Conservation (phyloP, 2,113 vertebrate species). For the Bagarius yarrelli region DNA sequence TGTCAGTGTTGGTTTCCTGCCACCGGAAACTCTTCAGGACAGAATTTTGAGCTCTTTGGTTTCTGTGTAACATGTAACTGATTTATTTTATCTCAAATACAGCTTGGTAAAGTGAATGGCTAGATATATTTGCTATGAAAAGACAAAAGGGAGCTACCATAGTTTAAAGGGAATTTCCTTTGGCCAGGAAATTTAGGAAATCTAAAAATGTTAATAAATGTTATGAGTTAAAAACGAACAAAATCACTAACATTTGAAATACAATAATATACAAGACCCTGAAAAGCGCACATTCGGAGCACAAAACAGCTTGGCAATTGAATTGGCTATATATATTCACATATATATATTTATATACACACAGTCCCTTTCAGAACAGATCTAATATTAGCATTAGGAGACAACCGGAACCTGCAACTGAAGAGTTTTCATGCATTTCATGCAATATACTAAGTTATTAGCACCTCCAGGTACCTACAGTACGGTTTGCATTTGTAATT, state of each 20-base stretch:
- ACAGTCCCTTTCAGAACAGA: background rate
- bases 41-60: background rate
- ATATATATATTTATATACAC: too few species aligned
- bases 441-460: constrained; percentile 2
- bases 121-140: background rate
- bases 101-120: background rate
- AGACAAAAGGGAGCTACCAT: background rate
- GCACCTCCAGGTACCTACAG: background rate
- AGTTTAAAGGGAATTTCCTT: too few species aligned
- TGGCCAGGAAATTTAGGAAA: too few species aligned
- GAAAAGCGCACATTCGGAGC: too few species aligned
- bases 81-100: background rate
- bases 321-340: too few species aligned
- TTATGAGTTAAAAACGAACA: too few species aligned
- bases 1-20: background rate
- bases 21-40: background rate
- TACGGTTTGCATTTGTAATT: background rate
- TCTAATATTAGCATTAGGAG: background rate
- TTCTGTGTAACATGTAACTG: background rate
- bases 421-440: background rate
- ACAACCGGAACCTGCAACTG: background rate
- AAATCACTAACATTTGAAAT: too few species aligned
- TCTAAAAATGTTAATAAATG: too few species aligned
- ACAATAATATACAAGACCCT: too few species aligned
- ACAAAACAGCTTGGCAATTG: too few species aligned